Evolutionary conservation across 2,888 invertebrate species (phyloP), one percentile per base, ranked within the genome.

Genomic region (Argyra leucocephala): DNA sequence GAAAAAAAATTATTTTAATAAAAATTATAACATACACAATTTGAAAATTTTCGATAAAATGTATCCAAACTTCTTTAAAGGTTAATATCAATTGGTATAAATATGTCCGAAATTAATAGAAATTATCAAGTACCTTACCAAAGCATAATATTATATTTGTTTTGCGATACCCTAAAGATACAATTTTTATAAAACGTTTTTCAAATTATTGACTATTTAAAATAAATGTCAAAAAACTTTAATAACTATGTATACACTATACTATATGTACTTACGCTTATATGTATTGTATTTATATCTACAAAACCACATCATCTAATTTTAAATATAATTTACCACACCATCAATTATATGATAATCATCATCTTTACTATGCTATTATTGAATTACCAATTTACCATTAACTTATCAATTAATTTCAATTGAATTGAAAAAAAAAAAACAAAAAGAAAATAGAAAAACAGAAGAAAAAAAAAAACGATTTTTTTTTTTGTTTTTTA

Each of bases 391-490:
- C 48, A 48, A 48, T 48, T 48, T n/a, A 48, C 48, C 48, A 48
- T 48, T 48, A 48, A 48, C 15, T 48, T 48, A 48, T 48, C 48
- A 48, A 48, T 48, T 48, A 48, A 48, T 48, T 48, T 48, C 48
- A 48, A 48, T 48, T 48, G 37, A 37, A 37, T 37, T 37, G 48
- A 48, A 48, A n/a, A 15, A n/a, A 18, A 18, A 48, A 48, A 2
- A 48, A 9, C 15, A 48, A 15, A 18, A 48, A 48, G 18, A 5
- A 48, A 9, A 15, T 3, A 2, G 48, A 48, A 48, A 48, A 18
- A 3, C 12, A 5, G 48, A 48, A 48, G 2, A 48, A 18, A 48
- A 48, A 48, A 15, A 48, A 31, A 6, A 31, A 31, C 12, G 12
- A 31, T 10, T 10, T 31, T 26, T 26, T 6, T 37, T 48, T 48